Evolutionary conservation across 2,888 invertebrate genomes (phyloP).

Genomic region (Capitulum mitella): DNA sequence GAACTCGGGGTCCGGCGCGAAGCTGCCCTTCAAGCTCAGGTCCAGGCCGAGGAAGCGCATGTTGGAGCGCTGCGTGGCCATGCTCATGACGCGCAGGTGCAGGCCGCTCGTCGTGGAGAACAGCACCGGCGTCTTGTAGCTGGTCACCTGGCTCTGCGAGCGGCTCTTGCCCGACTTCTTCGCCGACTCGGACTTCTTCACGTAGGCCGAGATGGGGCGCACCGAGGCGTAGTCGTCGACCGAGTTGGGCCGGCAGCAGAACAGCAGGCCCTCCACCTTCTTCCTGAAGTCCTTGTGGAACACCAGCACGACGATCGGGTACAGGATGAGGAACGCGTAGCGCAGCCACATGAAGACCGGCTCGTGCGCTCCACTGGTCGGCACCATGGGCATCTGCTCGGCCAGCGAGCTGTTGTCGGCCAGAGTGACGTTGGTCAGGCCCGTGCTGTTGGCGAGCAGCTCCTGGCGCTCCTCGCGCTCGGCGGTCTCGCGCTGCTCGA

Average conservation of each 20-base stretch:
- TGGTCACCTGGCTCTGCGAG: constrained; percentile 35
- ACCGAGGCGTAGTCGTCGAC: constrained; percentile 36
- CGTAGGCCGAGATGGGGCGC: constrained; percentile 30
- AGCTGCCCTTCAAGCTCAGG: constrained; percentile 50
- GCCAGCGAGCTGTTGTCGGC: constrained; percentile 14
- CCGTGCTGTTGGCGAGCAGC: constrained; percentile 26
- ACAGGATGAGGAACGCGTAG: constrained; percentile 37
- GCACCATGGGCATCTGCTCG: constrained; percentile 29
- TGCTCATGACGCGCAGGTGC: constrained; percentile 37
- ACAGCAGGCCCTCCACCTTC: constrained; percentile 37
- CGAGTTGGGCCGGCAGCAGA: constrained; percentile 37
- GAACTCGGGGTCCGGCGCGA: constrained; percentile 45
- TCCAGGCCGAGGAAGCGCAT: constrained; percentile 54
- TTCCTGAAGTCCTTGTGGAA: constrained; percentile 38
- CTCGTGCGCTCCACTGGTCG: constrained; percentile 35
- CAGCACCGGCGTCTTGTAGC: constrained; percentile 39
- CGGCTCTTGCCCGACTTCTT: constrained; percentile 34
- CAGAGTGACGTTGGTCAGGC: constrained; percentile 10
- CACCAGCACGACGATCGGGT: constrained; percentile 37
- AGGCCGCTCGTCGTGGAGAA: constrained; percentile 41
- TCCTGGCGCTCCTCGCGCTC: constrained; percentile 26
- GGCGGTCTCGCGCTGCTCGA: constrained; percentile 28
- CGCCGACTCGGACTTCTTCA: constrained; percentile 26
- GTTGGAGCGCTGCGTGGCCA: constrained; percentile 45
- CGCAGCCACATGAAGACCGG: constrained; percentile 39